A percentile compares a stretch with the other conserved stretches of the same genome.
Conservation (phyloP, 37 sponge, comb jelly and placozoan species). For the Aphrocallistes beatrix region DNA sequence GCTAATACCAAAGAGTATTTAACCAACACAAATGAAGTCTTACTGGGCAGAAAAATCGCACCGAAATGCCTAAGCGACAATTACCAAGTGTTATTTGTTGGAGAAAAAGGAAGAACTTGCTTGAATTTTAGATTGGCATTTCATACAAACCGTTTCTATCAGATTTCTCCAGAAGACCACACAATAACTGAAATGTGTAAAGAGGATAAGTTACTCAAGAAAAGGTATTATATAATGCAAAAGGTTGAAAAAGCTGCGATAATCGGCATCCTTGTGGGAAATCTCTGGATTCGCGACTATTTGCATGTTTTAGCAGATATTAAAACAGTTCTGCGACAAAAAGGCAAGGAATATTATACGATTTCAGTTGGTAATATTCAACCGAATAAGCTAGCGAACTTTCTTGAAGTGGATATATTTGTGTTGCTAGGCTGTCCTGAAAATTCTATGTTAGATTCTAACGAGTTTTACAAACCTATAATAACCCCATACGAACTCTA, state of each 20-base stretch:
- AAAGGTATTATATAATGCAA: slow-evolving; percentile 74
- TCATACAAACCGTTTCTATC: not conserved
- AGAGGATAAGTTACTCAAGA: not conserved
- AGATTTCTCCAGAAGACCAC: not conserved
- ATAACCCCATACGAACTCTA: slow-evolving; percentile 78
- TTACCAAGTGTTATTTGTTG: not conserved
- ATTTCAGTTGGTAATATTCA: slow-evolving; percentile 90
- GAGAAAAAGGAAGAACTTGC: not conserved
- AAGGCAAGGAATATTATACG: slow-evolving; percentile 88
- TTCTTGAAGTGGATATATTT: slow-evolving; percentile 84
- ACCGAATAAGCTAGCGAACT: slow-evolving; percentile 89
- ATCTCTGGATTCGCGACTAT: slow-evolving; percentile 73
- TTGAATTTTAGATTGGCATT: not conserved
- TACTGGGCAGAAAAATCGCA: not conserved
- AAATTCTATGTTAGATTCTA: slow-evolving; percentile 67
- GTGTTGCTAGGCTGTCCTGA: slow-evolving; percentile 93
- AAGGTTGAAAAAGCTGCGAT: slow-evolving; percentile 68
- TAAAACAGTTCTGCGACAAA: slow-evolving; percentile 48
- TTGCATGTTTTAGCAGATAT: slow-evolving; percentile 60
- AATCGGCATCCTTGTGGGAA: slow-evolving; percentile 88
- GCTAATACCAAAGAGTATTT: not conserved
- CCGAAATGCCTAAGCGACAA: not conserved
- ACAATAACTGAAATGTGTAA: not conserved
- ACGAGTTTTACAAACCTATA: slow-evolving; percentile 88
- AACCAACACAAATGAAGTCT: not conserved